Evolutionary conservation across 1,140 invertebrate species (phyloP), one percentile per base, ranked within the genome.

Genomic region (Drosophila leontia): DNA sequence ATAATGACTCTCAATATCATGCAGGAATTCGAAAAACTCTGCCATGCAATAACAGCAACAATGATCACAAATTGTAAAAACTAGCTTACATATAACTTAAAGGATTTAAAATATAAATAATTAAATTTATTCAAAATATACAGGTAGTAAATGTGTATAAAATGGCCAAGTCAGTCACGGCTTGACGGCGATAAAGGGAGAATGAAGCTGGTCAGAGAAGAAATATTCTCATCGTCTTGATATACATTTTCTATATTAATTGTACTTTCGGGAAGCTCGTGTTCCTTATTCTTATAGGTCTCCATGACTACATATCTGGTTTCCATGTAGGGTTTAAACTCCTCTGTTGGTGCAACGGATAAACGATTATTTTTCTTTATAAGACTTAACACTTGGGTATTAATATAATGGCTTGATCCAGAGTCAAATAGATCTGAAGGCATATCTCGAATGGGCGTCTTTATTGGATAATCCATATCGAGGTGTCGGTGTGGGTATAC

Each of bases 321-420:
- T 23, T 37, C 34, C 7, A 15, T 1, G 8, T 37, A 15, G 17
- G 13, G 35, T 1, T 55, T 5, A 35, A 4, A 0, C 2, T 23
- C 5, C 11, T 7, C 7, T 2, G 3, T 2, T 15, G 12, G 1
- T 35, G 0, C 0, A 12, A 7, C 1, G 3, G 0, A 0, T 5
- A 19, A 3, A 1, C 2, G 8, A 0, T 23, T 23, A 9, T 34
- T 64, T 59, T 64, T 64, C 15, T 26, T 64, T n/a, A 29, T 7
- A 2, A 64, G 62, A 32, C 1, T 26, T 23, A 64, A 44, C 15
- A 34, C 0, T 26, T 60, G 55, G 7, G 1, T 34, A 19, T 8
- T 34, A 0, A 42, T 0, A n/a, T 23, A 0, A 2, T 7, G 3
- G 35, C 34, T 60, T 29, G 26, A 4, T 17, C 3, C 2, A 34